These are phyloP conservation scores for Acrobasis consociella DNA, from an alignment of 2,888 invertebrate genomes.

Conservation along the genomic window DNA sequence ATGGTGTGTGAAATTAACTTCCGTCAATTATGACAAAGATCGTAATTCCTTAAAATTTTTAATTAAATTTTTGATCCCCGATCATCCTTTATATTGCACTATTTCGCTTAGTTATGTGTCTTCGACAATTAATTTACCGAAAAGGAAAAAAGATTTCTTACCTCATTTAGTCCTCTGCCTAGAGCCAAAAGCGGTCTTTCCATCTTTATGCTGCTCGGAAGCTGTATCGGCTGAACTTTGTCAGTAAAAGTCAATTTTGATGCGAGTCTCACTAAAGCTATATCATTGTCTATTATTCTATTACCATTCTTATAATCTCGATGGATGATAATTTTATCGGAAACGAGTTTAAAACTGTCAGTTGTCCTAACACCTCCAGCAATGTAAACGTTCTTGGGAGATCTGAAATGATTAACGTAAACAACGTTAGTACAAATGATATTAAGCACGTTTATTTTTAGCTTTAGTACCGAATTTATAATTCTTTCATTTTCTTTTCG, in stretches of 20 bases:
- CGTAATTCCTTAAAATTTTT: too few relatives aligned
- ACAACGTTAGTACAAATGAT: too few relatives aligned
- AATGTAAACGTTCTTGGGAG: background rate
- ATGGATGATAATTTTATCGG: background rate
- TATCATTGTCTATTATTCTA: conserved; percentile 25
- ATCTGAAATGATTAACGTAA: conserved; percentile 8
- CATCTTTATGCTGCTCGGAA: conserved; percentile 23
- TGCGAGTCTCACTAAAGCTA: conserved; percentile 29
- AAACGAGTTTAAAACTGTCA: background rate
- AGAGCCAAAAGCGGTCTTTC: conserved; percentile 20
- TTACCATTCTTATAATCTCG: background rate
- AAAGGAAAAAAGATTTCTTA: conserved; percentile 13
- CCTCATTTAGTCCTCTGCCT: conserved; percentile 33
- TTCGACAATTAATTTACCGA: too few relatives aligned
- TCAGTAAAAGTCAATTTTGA: conserved; percentile 26
- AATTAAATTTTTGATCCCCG: too few relatives aligned
- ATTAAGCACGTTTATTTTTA: too few relatives aligned
- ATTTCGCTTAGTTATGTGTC: too few relatives aligned
- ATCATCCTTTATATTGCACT: too few relatives aligned
- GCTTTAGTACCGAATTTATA: too few relatives aligned
- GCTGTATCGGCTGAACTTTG: conserved; percentile 29
- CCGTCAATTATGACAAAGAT: too few relatives aligned
- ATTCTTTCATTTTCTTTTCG: too few relatives aligned
- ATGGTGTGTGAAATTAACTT: too few relatives aligned
- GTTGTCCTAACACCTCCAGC: background rate